Base-by-base conservation (phyloP, 2,888 invertebrate genomes). In the Eubasilissa splendida region DNA sequence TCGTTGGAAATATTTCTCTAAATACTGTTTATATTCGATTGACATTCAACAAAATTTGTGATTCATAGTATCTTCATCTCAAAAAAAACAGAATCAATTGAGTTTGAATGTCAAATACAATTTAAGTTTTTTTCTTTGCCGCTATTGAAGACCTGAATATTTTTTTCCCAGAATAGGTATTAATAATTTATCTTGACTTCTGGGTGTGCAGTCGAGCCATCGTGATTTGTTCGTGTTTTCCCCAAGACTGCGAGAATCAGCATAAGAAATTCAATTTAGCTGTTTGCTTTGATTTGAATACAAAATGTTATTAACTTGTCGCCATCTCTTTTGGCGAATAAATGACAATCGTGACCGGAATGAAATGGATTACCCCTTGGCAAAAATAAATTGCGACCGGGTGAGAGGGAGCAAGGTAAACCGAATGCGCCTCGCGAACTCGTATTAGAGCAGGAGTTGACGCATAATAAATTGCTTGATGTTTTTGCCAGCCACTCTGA, bases 211-310 rank as follows among this genome's bases (percentile, higher is more conserved):
- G 65, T n/a, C 42, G 14, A 52, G 50, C 52, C 68, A 50, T 33
- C 50, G 31, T 60, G 75, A 75, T 60, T 75, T 60, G 59, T 75
- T 59, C 60, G 52, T 59, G 60, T 75, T 75, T 60, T 75, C n/a
- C 22, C 54, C 31, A 56, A 54, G 12, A 68, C 65, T 56, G 73
- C 65, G 11, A n/a, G 79, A 79, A 80, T 65, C 79, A 70, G 77
- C 63, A 66, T 63, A 71, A 75, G 59, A 77, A 83, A 83, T 83
- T 79, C 77, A 81, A 81, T 83, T 83, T 76, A 31, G 77, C 77
- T 74, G 73, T 83, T 81, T 79, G 79, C 83, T 81, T 83, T 81
- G 80, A 83, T 83, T 83, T 81, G 81, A 81, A 81, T 83, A 76
- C 83, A 65, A 80, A 81, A 83, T 77, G 74, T 78, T 78, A 76